Evolutionary conservation across 2,888 invertebrate species (phyloP).

Genomic region (Phymatocera aterrima): DNA sequence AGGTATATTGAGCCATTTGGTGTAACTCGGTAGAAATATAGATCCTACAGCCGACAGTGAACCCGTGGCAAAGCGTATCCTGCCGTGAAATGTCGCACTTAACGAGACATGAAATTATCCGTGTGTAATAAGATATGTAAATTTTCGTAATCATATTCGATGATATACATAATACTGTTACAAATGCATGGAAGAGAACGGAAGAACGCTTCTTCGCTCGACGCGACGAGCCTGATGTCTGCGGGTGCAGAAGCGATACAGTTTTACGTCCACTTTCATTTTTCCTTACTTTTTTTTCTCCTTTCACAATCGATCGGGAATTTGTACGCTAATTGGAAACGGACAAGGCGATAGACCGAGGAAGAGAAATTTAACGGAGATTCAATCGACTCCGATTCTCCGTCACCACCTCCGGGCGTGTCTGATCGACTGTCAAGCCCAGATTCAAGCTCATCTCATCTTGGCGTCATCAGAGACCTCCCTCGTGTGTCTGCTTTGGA

Average conservation of each 20-base stretch:
- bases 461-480: conserved; percentile 44
- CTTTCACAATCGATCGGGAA: neutral
- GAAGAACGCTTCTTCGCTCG: neutral
- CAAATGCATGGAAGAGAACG: neutral
- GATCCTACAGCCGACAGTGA: neutral
- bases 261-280: too few species aligned
- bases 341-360: conserved; percentile 43
- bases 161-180: conserved; percentile 15
- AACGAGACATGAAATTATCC: conserved; percentile 10
- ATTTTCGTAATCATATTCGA: conserved; percentile 13
- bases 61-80: conserved; percentile 8
- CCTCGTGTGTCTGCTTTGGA: conserved; percentile 29
- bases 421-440: conserved; percentile 43
- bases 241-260: neutral
- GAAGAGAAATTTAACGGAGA: conserved; percentile 44
- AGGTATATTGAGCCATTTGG: conserved; percentile 31
- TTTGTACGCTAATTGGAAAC: conserved; percentile 47
- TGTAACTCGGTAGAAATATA: neutral
- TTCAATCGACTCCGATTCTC: conserved; percentile 36
- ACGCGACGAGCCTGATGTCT: too few species aligned
- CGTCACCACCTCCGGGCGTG: conserved; percentile 39
- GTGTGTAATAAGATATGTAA: conserved; percentile 22
- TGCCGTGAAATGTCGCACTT: conserved; percentile 28
- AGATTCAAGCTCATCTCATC: conserved; percentile 44
- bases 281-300: neutral